Base-by-base conservation (phyloP, 2,113 vertebrate species). In the Dromiciops gliroides region DNA sequence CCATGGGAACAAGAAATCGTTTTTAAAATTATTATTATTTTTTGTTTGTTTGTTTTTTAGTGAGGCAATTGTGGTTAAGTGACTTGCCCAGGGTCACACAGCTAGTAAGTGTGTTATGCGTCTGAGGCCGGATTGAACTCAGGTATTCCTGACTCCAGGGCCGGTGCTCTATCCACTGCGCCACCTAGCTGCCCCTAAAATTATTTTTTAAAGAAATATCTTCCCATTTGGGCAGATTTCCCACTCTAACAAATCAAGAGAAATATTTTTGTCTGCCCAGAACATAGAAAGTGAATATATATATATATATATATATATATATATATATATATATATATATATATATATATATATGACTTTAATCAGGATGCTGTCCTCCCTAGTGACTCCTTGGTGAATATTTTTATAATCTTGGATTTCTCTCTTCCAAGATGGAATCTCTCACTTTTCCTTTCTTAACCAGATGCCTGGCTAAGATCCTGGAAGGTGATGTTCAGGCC, bases 331-430 rank as follows among this genome's bases (percentile, higher is more conserved):
- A n/a, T n/a, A n/a, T n/a, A n/a, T n/a, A n/a, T n/a, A n/a, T n/a
- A n/a, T n/a, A n/a, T n/a, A n/a, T n/a, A n/a, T n/a, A n/a, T n/a
- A 83, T 83, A 83, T 83, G 67, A 7, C 67, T 83, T 83, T 83
- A 83, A 83, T 83, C n/a, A 83, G 67, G n/a, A 44, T 83, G 6
- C n/a, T 83, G 67, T 22, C 67, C n/a, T 83, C 67, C 67, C 67
- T 83, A 83, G n/a, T 83, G 67, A 83, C 67, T 83, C 19, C 67
- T 83, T 83, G 8, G 19, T 83, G 37, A 83, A 83, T 83, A n/a
- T 83, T 83, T 83, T 83, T 44, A 83, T 83, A 83, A 83, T 83
- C 67, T 83, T 83, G n/a, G n/a, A 83, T 83, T 83, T 83, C 67
- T 83, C 67, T 83, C 67, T 83, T 83, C 67, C 0, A 6, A 83